Conservation (phyloP, 2,797 vertebrate genomes). For the Rhynchonycteris naso region DNA sequence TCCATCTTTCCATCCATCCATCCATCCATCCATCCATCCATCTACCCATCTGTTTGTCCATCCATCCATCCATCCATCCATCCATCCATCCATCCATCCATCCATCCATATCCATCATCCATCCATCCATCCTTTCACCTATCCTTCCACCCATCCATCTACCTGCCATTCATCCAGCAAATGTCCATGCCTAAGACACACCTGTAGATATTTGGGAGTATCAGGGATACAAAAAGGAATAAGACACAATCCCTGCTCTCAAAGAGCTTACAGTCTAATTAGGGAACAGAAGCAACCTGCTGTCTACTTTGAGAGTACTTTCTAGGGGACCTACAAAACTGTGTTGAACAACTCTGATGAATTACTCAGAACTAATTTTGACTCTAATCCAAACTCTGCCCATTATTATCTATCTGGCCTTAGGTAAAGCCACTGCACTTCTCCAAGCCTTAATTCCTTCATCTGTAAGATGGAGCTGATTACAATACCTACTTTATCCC, state of each 20-base stretch:
- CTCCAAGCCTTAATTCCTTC: neutral
- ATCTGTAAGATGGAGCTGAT: neutral
- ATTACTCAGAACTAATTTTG: neutral
- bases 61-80: neutral
- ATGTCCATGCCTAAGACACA: neutral
- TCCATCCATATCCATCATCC: rapidly evolving
- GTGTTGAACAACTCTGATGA: neutral
- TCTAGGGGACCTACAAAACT: neutral
- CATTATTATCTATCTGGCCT: neutral
- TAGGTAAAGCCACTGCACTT: neutral
- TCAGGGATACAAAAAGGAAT: neutral
- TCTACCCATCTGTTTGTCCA: neutral
- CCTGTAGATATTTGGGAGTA: neutral
- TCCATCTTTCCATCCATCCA: neutral
- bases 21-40: no score
- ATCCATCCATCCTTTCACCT: neutral
- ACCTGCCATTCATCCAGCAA: neutral
- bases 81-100: neutral
- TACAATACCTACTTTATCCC: neutral
- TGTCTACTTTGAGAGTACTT: neutral
- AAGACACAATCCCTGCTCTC: neutral
- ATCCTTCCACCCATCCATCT: neutral
- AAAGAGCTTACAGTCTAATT: neutral
- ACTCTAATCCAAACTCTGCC: neutral
- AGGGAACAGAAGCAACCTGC: neutral